These are phyloP conservation scores for Aspidiotus destructor DNA, from an alignment of 2,888 invertebrate genomes.

Conservation along the genomic window DNA sequence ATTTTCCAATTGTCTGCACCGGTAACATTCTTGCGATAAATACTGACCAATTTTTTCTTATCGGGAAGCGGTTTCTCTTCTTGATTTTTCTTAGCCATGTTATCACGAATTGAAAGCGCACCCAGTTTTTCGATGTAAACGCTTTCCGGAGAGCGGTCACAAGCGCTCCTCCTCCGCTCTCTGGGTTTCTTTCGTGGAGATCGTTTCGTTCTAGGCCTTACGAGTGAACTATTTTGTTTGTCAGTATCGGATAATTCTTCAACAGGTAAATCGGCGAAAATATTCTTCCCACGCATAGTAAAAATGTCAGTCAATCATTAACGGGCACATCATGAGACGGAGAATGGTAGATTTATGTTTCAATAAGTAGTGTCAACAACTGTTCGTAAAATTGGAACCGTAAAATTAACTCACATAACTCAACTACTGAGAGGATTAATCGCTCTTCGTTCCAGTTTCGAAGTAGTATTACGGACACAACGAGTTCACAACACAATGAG, in stretches of 20 bases:
- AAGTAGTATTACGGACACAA: no score
- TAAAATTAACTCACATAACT: no score
- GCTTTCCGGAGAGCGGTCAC: background rate
- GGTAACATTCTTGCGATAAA: constrained; percentile 31
- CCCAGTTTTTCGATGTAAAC: constrained; percentile 6
- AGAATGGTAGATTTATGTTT: no score
- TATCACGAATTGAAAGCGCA: constrained; percentile 4
- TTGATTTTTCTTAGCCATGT: background rate
- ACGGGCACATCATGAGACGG: no score
- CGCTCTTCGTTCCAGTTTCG: no score
- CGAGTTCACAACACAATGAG: no score
- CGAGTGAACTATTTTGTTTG: background rate
- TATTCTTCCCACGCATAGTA: constrained; percentile 21
- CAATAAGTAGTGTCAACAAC: no score
- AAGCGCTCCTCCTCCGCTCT: background rate
- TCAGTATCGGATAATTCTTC: constrained; percentile 17
- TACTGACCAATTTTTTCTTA: constrained; percentile 8
- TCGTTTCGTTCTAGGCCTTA: background rate
- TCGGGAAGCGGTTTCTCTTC: no score
- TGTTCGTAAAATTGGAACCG: no score
- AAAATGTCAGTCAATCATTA: no score
- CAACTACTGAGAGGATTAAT: no score
- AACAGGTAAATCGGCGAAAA: constrained; percentile 16
- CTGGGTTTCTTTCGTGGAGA: background rate
- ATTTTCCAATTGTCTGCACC: constrained; percentile 34